A percentile compares a stretch with the other conserved stretches of the same genome.
These are phyloP conservation scores for Anadara kagoshimensis DNA, from an alignment of 1,140 invertebrate genomes.

Conservation along the genomic window DNA sequence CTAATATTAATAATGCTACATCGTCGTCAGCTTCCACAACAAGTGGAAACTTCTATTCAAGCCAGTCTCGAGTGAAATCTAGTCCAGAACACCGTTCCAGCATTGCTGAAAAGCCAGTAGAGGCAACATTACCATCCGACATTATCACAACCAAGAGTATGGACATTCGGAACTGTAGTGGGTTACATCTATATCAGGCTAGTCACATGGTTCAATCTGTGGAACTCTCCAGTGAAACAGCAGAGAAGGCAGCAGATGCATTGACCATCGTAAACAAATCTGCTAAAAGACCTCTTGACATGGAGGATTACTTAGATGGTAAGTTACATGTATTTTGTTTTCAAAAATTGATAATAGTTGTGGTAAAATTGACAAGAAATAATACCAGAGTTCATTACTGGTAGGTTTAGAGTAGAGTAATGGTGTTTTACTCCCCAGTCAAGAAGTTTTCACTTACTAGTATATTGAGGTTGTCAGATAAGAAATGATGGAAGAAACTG, in stretches of 20 bases:
- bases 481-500: no score
- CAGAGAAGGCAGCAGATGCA: constrained; percentile 12
- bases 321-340: background rate
- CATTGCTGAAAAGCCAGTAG: constrained; percentile 4
- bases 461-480: no score
- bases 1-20: no score
- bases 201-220: constrained; percentile 3
- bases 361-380: background rate
- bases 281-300: constrained; percentile 2
- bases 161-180: constrained; percentile 1
- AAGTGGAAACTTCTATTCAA: background rate
- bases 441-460: no score
- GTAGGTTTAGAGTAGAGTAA: no score
- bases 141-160: background rate
- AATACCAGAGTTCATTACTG: no score
- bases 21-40: no score
- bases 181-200: constrained; percentile 1
- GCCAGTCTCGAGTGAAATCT: background rate
- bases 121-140: constrained; percentile 9
- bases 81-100: constrained; percentile 17
- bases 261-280: constrained; percentile 2
- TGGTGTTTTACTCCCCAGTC: no score
- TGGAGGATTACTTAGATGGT: background rate
- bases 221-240: constrained; percentile 10
- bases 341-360: background rate